phyloP scores from a whole-genome alignment of 1,140 invertebrate genomes.

The Berghia stephanieae region DNA sequence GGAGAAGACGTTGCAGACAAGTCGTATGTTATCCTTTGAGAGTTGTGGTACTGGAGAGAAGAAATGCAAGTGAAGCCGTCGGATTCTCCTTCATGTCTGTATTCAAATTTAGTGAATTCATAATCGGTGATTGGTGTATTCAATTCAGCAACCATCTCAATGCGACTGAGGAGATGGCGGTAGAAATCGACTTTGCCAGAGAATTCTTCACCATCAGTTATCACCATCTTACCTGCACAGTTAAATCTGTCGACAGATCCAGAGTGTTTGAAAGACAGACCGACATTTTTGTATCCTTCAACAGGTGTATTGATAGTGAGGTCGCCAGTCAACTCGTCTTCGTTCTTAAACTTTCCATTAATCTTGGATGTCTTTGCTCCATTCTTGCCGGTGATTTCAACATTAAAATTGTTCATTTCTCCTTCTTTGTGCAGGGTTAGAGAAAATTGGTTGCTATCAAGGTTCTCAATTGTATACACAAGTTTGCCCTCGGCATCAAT shows the following conservation, averaged over 20 bases:
- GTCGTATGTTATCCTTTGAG: slow-evolving; percentile 35
- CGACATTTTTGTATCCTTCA: slow-evolving; percentile 31
- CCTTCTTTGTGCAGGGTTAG: no score
- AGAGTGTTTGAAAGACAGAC: slow-evolving; percentile 37
- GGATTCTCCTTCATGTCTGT: slow-evolving; percentile 38
- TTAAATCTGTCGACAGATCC: slow-evolving; percentile 29
- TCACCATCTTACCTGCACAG: slow-evolving; percentile 27
- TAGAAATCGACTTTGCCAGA: slow-evolving; percentile 20
- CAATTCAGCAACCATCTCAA: slow-evolving; percentile 34
- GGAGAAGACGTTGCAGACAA: slow-evolving; percentile 14
- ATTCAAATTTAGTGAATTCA: slow-evolving; percentile 28
- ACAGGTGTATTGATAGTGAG: slow-evolving; percentile 37
- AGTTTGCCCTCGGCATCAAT: no score
- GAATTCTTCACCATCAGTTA: slow-evolving; percentile 30
- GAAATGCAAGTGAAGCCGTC: slow-evolving; percentile 35
- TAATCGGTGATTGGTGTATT: slow-evolving; percentile 30
- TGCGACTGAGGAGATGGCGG: not conserved
- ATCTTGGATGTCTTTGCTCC: no score
- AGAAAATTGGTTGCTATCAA: no score
- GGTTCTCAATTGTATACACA: no score
- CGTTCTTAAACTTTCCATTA: no score
- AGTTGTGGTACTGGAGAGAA: slow-evolving; percentile 34
- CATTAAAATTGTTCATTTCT: no score
- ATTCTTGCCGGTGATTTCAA: no score
- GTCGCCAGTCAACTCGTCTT: slow-evolving; percentile 34